These are phyloP conservation scores for Portevinia maculata DNA, from an alignment of 2,888 invertebrate species.

Conservation along the genomic window DNA sequence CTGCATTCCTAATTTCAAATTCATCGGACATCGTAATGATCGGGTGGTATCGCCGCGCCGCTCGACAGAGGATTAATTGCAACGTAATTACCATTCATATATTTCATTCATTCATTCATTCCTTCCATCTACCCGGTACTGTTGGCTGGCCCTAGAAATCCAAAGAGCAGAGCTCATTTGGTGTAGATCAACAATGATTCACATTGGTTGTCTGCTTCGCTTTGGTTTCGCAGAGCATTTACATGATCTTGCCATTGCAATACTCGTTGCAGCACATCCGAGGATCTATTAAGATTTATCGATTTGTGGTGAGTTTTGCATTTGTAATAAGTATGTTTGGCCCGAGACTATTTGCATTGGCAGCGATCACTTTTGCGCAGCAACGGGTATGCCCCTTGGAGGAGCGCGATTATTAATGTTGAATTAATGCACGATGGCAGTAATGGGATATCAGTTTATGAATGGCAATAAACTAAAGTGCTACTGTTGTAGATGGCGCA, in stretches of 20 bases:
- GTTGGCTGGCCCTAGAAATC: conserved; percentile 26
- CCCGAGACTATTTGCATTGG: conserved; percentile 50
- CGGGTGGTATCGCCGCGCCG: conserved; percentile 10
- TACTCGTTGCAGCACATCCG: conserved; percentile 13
- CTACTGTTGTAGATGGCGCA: conserved; percentile 59
- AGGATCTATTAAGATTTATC: conserved; percentile 71
- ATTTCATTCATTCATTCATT: conserved; percentile 55
- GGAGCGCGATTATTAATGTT: conserved; percentile 59
- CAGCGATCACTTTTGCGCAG: conserved; percentile 21
- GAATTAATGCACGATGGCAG: conserved; percentile 71
- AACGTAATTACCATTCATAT: conserved; percentile 65
- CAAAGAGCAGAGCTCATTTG: conserved; percentile 17
- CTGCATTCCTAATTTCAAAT: conserved; percentile 49
- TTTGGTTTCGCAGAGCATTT: neutral
- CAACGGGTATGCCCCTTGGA: conserved; percentile 5
- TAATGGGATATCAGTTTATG: conserved; percentile 73
- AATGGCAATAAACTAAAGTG: conserved; percentile 71
- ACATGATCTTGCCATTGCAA: conserved; percentile 7
- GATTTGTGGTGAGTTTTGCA: conserved; percentile 65
- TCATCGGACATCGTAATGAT: conserved; percentile 60
- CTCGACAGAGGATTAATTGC: conserved; percentile 61
- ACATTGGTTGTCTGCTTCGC: conserved; percentile 17
- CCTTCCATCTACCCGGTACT: conserved; percentile 5
- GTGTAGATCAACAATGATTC: conserved; percentile 41
- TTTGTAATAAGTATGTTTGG: conserved; percentile 68